These are phyloP conservation scores for Rhizomys pruinosus DNA, from an alignment of 2,113 vertebrate genomes.

Conservation along the genomic window DNA sequence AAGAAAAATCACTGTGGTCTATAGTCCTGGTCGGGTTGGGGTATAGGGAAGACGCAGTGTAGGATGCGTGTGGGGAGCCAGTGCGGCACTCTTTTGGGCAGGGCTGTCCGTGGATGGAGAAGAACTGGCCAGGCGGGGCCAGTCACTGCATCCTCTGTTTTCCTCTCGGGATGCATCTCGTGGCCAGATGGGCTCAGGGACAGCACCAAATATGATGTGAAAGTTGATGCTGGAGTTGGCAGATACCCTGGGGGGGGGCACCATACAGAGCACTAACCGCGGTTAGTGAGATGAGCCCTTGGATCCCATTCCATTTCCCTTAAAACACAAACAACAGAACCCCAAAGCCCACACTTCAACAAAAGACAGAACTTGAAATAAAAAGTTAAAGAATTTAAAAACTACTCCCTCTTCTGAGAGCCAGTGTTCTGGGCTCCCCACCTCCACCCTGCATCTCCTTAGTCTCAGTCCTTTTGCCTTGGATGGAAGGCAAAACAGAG, in stretches of 20 bases:
- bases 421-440: constrained; percentile 34
- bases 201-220: not conserved
- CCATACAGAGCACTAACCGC: constrained; percentile 37
- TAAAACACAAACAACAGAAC: constrained; percentile 44
- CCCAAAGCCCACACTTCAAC: constrained; percentile 51
- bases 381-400: constrained; percentile 73
- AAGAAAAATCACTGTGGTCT: constrained; percentile 52
- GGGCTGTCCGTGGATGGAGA: constrained; percentile 20
- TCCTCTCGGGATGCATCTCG: not conserved
- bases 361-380: constrained; percentile 76
- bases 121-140: not conserved
- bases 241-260: constrained; percentile 10
- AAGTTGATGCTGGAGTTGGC: constrained; percentile 19
- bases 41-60: not conserved
- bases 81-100: not conserved
- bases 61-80: constrained; percentile 21
- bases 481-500: constrained; percentile 77
- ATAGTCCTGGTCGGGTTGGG: not conserved
- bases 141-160: not conserved
- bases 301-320: constrained; percentile 73
- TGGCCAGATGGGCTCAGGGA: constrained; percentile 31
- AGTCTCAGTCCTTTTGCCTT: constrained; percentile 74
- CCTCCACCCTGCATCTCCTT: constrained; percentile 50
- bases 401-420: constrained; percentile 24
- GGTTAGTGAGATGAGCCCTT: constrained; percentile 56